Conservation (phyloP, 2,113 vertebrate genomes). For the Eudyptes chrysolophus region DNA sequence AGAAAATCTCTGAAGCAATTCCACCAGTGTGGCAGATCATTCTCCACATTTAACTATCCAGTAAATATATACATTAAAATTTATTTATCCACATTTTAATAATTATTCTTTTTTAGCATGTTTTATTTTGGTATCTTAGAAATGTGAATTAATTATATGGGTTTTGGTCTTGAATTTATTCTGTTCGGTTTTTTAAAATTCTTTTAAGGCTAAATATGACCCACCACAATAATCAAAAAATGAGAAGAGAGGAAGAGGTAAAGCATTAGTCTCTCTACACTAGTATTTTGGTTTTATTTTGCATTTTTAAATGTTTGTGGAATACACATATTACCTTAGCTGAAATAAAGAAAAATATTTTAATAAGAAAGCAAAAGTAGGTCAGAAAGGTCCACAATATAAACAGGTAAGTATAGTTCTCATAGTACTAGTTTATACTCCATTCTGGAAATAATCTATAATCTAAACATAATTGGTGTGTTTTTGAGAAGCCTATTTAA, state of each 20-base stretch:
- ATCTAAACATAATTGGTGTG: not conserved
- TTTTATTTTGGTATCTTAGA: slow-evolving; percentile 25
- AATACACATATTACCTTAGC: not conserved
- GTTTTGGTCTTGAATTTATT: not conserved
- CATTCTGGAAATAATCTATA: not conserved
- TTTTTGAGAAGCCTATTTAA: not conserved
- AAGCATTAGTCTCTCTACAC: slow-evolving; percentile 18
- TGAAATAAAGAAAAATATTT: slow-evolving; percentile 10
- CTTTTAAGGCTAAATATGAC: slow-evolving; percentile 21
- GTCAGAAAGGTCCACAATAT: slow-evolving; percentile 26
- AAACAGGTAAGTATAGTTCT: not conserved
- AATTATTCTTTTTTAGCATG: not conserved
- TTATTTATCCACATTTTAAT: slow-evolving; percentile 29
- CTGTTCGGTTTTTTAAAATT: not conserved
- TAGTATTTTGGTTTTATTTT: slow-evolving; percentile 15
- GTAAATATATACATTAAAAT: slow-evolving; percentile 56
- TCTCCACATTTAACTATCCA: not conserved
- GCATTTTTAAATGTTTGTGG: not conserved
- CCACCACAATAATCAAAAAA: not conserved
- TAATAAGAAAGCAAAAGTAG: slow-evolving; percentile 12
- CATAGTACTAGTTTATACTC: not conserved
- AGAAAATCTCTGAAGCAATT: slow-evolving; percentile 14
- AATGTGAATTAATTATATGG: not conserved
- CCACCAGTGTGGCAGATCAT: not conserved
- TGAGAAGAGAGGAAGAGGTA: not conserved